Evolutionary conservation across 2,113 vertebrate species (phyloP).

Genomic region (Epinephelus moara): DNA sequence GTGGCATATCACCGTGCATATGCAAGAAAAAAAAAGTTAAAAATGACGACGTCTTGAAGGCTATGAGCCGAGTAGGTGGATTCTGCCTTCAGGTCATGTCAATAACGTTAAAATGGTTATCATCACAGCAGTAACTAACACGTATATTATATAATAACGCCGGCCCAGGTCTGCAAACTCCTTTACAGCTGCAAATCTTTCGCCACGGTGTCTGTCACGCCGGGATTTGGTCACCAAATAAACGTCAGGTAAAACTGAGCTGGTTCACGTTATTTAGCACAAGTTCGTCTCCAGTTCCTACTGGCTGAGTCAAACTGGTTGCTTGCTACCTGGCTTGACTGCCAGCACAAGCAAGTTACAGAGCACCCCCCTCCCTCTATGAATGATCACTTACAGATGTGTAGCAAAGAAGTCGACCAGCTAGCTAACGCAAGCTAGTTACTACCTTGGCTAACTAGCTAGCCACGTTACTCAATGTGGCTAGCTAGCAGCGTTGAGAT

Average conservation of each 20-base stretch:
- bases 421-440: slow-evolving; percentile 67
- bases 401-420: slow-evolving; percentile 61
- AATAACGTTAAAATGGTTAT: slow-evolving; percentile 49
- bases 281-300: slow-evolving; percentile 30
- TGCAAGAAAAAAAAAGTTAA: slow-evolving; percentile 84
- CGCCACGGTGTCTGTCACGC: slow-evolving; percentile 82
- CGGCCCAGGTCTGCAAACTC: slow-evolving; percentile 80
- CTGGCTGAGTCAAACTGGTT: slow-evolving; percentile 25
- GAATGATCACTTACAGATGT: slow-evolving; percentile 87
- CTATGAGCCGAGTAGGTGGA: slow-evolving; percentile 69
- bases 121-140: slow-evolving; percentile 44
- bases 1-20: slow-evolving; percentile 87
- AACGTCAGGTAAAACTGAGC: slow-evolving; percentile 50
- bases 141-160: slow-evolving; percentile 38
- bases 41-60: slow-evolving; percentile 82
- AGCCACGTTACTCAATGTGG: slow-evolving; percentile 79
- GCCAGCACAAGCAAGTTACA: slow-evolving; percentile 60
- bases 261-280: slow-evolving; percentile 24
- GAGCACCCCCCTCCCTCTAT: slow-evolving; percentile 57
- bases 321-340: slow-evolving; percentile 52
- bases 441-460: slow-evolving; percentile 70
- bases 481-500: slow-evolving; percentile 66
- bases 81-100: slow-evolving; percentile 75
- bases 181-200: slow-evolving; percentile 71
- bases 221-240: slow-evolving; percentile 83